Percentiles rank a stretch among this genome's conserved stretches.
Conservation (phyloP, 2,797 vertebrate species). For the Helicolenus hilgendorfi region DNA sequence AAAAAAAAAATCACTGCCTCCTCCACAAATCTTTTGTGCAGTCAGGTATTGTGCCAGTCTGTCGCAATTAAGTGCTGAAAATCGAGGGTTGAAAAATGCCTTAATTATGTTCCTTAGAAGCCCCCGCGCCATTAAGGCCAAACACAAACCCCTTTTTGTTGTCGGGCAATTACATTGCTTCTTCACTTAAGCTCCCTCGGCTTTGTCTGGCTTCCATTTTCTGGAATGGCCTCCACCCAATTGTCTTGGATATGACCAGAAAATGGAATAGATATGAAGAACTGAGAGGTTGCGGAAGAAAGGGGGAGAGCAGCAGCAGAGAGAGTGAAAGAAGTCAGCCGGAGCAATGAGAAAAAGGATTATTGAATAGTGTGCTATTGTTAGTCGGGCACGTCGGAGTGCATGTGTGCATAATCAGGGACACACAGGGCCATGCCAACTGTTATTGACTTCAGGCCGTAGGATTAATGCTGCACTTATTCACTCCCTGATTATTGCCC, state of each 20-base stretch:
- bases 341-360: constrained; percentile 42
- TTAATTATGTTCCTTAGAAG: constrained; percentile 66
- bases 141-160: constrained; percentile 67
- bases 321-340: constrained; percentile 38
- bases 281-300: constrained; percentile 25
- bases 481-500: constrained; percentile 41
- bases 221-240: constrained; percentile 44
- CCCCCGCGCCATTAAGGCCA: constrained; percentile 46
- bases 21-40: constrained; percentile 58
- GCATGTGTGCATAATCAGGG: constrained; percentile 56
- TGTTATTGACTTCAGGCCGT: constrained; percentile 51
- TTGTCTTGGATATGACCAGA: constrained; percentile 32
- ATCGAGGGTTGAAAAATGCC: constrained; percentile 50
- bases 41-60: constrained; percentile 54
- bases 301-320: neutral
- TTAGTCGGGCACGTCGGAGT: constrained; percentile 53
- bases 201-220: constrained; percentile 61
- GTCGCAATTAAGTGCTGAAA: constrained; percentile 65
- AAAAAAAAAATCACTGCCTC: neutral
- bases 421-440: constrained; percentile 53
- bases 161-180: constrained; percentile 58
- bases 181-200: constrained; percentile 43
- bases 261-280: constrained; percentile 44
- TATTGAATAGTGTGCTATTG: constrained; percentile 69
- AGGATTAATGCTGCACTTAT: constrained; percentile 59